Base-by-base conservation (phyloP, 2,888 invertebrate genomes). In the Lasioglossum marginatum region DNA sequence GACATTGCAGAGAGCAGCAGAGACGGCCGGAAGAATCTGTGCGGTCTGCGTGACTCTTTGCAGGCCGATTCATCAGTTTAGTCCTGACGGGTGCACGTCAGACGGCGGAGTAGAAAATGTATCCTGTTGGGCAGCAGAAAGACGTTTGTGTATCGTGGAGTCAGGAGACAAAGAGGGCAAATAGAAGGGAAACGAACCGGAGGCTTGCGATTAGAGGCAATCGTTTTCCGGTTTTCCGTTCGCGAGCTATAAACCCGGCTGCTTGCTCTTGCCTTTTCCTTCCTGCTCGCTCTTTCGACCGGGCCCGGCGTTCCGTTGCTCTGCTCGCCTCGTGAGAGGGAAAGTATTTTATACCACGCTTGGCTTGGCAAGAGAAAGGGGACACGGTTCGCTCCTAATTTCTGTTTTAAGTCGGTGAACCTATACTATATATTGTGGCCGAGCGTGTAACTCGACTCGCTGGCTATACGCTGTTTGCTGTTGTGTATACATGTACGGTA, bases 291-390 rank as follows among this genome's bases (percentile, higher is more conserved):
- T 82, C 87, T 72, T 83, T 75, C 82, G 40, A 71, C 71, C 77
- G 48, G 37, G 37, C 68, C 37, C 12, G 12, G 68, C 40, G 68
- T 40, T 70, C 68, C 68, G 68, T 77, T 77, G 79, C 77, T 79
- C 43, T 84, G 83, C 86, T 82, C 77, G 91, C 88, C 89, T 91
- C 90, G 89, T 93, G 93, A 95, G 94, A 95, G 95, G 93, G 95
- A 95, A 95, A 95, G 95, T 95, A 94, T 94, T 94, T 94, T 95
- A 93, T 94, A 93, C 92, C 94, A 95, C 95, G 95, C 94, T 95
- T 95, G 92, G 95, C 94, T 95, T 94, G 93, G 94, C 93, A 95
- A 95, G 95, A 95, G 95, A 95, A 95, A 95, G 95, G 95, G 95
- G 95, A 95, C 94, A 95, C 93, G 94, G 93, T 94, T 93, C 94